phyloP scores from a whole-genome alignment of 1,140 invertebrate species.

The Formica selysi region DNA sequence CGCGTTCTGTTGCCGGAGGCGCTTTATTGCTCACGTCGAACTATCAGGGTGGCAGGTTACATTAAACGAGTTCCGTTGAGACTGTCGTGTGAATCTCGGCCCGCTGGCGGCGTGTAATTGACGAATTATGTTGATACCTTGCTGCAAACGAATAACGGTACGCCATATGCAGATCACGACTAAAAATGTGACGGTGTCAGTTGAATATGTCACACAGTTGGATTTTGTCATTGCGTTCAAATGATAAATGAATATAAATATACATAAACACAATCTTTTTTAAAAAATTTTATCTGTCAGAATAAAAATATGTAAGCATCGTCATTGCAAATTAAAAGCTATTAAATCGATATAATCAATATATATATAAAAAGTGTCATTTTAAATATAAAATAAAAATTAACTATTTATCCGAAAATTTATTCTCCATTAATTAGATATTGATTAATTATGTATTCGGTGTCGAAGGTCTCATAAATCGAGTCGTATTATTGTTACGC shows the following conservation, averaged over 20 bases:
- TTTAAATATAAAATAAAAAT: not conserved
- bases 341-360: too few relatives aligned
- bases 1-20: constrained; percentile 48
- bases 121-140: constrained; percentile 59
- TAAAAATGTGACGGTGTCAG: not conserved
- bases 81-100: constrained; percentile 56
- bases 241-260: too few relatives aligned
- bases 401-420: not conserved
- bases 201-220: not conserved
- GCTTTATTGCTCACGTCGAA: constrained; percentile 53
- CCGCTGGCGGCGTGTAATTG: constrained; percentile 56
- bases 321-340: not conserved
- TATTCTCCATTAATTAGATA: not conserved
- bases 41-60: constrained; percentile 51
- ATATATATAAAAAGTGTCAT: not conserved
- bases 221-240: not conserved
- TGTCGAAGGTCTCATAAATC: not conserved
- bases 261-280: too few relatives aligned
- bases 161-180: not conserved
- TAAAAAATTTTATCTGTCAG: too few relatives aligned
- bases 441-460: not conserved
- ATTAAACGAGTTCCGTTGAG: constrained; percentile 52
- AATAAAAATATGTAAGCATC: not conserved
- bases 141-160: constrained; percentile 53
- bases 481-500: not conserved